Evolutionary conservation across 2,888 invertebrate species (phyloP).

Genomic region (Achlya flavicornis): DNA sequence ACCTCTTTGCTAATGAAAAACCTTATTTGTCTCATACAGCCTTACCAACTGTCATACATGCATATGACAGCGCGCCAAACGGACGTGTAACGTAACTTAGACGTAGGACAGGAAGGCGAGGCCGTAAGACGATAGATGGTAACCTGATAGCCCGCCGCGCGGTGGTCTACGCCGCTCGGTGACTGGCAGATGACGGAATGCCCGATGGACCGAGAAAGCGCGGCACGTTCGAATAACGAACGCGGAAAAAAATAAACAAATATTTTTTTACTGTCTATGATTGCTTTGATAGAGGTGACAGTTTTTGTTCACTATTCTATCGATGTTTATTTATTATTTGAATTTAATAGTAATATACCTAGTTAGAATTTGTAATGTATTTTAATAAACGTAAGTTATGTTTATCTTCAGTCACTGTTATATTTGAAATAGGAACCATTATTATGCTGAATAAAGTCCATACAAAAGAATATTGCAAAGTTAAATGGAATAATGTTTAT

Average conservation of each 20-base stretch:
- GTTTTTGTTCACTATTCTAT: constrained; percentile 19
- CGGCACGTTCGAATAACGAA: constrained; percentile 72
- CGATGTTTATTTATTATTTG: too few species aligned
- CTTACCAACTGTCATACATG: constrained; percentile 73
- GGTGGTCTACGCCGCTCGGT: constrained; percentile 73
- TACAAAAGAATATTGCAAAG: constrained; percentile 17
- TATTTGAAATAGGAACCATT: neutral
- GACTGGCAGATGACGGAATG: constrained; percentile 82
- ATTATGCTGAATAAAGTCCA: neutral
- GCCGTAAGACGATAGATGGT: constrained; percentile 79
- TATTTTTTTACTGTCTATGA: constrained; percentile 45
- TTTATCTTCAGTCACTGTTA: too few species aligned
- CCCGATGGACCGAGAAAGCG: constrained; percentile 83
- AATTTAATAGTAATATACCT: too few species aligned
- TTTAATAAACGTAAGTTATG: too few species aligned
- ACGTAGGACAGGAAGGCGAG: constrained; percentile 79
- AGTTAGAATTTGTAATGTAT: too few species aligned
- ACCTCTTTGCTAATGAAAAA: constrained; percentile 45
- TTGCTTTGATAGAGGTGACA: constrained; percentile 33
- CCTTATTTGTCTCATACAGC: constrained; percentile 50
- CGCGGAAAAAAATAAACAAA: constrained; percentile 23
- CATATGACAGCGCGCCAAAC: constrained; percentile 71
- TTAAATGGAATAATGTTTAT: constrained; percentile 34
- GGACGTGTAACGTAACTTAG: constrained; percentile 78
- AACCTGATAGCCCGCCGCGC: constrained; percentile 70